Conservation (phyloP, 2,888 invertebrate species). For the Acrocyrtus sp. region DNA sequence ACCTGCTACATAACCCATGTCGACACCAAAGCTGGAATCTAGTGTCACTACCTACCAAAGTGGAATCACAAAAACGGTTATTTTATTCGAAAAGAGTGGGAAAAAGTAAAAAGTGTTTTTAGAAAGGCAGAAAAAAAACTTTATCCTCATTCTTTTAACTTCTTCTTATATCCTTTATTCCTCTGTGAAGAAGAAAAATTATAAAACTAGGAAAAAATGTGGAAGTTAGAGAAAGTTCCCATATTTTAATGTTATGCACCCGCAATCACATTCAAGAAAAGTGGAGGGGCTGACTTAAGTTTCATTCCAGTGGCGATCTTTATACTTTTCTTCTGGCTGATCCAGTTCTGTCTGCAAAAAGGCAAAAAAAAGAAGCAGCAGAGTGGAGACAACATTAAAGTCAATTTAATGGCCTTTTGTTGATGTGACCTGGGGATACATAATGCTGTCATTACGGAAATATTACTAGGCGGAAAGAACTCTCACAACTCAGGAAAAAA, state of each 20-base stretch:
- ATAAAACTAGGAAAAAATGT: not conserved
- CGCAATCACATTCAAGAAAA: not conserved
- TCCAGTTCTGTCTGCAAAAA: too few species aligned
- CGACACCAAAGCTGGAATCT: too few species aligned
- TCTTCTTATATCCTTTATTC: not conserved
- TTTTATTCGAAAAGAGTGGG: too few species aligned
- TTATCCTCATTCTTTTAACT: not conserved
- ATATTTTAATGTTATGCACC: not conserved
- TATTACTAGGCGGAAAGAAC: slow-evolving; percentile 23
- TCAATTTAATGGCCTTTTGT: slow-evolving; percentile 47
- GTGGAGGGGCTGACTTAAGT: not conserved
- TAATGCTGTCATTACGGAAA: slow-evolving; percentile 48
- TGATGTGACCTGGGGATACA: slow-evolving; percentile 44
- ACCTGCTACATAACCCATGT: too few species aligned
- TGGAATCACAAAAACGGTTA: too few species aligned
- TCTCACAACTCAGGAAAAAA: too few species aligned
- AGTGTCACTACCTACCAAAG: too few species aligned
- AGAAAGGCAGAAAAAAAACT: too few species aligned
- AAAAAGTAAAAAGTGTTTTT: too few species aligned
- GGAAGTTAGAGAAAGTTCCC: not conserved
- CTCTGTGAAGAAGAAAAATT: not conserved
- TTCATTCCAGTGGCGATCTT: too few species aligned
- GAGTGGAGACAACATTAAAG: slow-evolving; percentile 38
- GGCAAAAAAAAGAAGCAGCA: slow-evolving; percentile 3
- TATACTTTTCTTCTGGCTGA: too few species aligned